These are phyloP conservation scores for Anthophora plumipes DNA, from an alignment of 2,888 invertebrate genomes.

Conservation along the genomic window DNA sequence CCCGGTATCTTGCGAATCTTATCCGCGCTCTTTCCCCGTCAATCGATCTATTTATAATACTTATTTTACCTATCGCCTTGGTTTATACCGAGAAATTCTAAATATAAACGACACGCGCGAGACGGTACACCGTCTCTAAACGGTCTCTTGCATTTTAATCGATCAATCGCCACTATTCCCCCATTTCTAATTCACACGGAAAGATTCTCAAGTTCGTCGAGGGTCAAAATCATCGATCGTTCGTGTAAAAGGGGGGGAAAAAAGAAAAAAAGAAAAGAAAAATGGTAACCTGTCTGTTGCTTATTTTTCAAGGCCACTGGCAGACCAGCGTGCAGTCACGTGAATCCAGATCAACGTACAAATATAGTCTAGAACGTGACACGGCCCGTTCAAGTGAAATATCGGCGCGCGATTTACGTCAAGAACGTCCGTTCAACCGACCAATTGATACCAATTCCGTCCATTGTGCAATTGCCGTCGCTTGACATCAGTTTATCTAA, in stretches of 20 bases:
- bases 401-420: slow-evolving; percentile 76
- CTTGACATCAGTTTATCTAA: slow-evolving; percentile 75
- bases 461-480: slow-evolving; percentile 73
- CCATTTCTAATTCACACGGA: too few relatives aligned
- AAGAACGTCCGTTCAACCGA: slow-evolving; percentile 50
- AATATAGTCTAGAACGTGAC: neutral
- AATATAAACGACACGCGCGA: slow-evolving; percentile 47
- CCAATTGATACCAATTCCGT: slow-evolving; percentile 77
- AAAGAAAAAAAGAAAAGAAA: neutral
- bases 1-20: slow-evolving; percentile 17
- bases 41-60: slow-evolving; percentile 54
- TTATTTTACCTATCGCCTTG: slow-evolving; percentile 4
- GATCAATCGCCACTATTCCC: neutral
- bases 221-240: too few relatives aligned
- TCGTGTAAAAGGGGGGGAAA: too few relatives aligned
- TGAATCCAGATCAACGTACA: neutral
- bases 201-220: neutral
- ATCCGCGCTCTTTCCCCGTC: neutral
- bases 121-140: too few relatives aligned
- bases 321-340: neutral
- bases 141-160: slow-evolving; percentile 27
- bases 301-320: slow-evolving; percentile 1
- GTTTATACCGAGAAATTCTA: slow-evolving; percentile 46
- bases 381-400: neutral
- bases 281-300: neutral